Conservation (phyloP, 2,113 vertebrate genomes). For the Ornithorhynchus anatinus region DNA sequence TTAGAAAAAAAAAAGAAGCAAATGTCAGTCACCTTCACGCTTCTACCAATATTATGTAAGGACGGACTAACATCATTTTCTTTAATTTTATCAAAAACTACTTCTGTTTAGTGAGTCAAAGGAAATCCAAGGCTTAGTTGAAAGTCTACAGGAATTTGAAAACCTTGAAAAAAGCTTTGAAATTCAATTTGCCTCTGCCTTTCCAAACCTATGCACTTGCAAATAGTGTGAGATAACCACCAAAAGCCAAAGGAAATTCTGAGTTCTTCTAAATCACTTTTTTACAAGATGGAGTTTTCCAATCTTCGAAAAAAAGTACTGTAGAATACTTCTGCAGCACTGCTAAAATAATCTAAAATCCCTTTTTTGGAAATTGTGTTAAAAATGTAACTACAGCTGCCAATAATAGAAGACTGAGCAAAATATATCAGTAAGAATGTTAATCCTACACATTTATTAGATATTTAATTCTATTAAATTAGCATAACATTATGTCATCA, state of each 20-base stretch:
- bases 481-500: no score
- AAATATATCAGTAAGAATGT: no score
- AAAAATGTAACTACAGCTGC: neutral
- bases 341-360: neutral
- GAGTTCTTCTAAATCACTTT: neutral
- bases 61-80: no score
- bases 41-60: conserved; percentile 46
- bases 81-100: no score
- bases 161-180: no score
- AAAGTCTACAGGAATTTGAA: no score
- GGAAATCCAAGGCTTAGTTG: no score
- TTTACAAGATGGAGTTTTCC: neutral
- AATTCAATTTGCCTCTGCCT: conserved; percentile 19
- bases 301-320: neutral
- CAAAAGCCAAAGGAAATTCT: neutral
- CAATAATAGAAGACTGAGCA: no score
- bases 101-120: no score
- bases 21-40: neutral
- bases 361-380: neutral
- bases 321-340: neutral
- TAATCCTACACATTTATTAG: no score
- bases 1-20: conserved; percentile 6
- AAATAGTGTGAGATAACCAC: conserved; percentile 5
- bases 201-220: conserved; percentile 11
- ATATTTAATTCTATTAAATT: no score